These are phyloP conservation scores for Sphenodon punctatus DNA, from an alignment of 2,797 vertebrate genomes.

Conservation along the genomic window DNA sequence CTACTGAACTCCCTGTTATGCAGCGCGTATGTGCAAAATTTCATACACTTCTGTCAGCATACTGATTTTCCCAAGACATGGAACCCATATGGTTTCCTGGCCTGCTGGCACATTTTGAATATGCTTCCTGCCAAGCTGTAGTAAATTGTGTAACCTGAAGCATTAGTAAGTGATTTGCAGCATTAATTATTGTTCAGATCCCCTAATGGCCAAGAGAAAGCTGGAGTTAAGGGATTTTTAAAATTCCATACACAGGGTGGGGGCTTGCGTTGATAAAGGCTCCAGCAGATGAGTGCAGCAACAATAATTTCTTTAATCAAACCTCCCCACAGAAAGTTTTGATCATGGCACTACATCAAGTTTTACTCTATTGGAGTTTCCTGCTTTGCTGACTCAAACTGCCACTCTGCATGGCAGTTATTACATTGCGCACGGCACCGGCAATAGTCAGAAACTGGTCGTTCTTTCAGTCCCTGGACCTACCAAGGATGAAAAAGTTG, in stretches of 20 bases:
- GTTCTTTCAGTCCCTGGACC: neutral
- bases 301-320: neutral
- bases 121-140: constrained; percentile 13
- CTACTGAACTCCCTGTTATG: too few species aligned
- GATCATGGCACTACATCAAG: neutral
- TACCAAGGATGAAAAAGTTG: too few species aligned
- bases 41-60: neutral
- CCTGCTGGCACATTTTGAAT: constrained; percentile 30
- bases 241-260: neutral
- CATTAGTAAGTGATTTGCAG: constrained; percentile 30
- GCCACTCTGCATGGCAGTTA: neutral
- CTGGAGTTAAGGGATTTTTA: neutral
- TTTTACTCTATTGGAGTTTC: neutral
- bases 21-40: neutral
- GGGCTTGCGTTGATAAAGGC: neutral
- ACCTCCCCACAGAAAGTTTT: neutral
- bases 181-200: constrained; percentile 30
- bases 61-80: neutral
- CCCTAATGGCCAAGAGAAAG: neutral
- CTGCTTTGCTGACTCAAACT: neutral
- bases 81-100: constrained; percentile 19
- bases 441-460: neutral
- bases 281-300: neutral
- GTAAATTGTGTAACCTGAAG: constrained; percentile 26
- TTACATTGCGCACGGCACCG: neutral